phyloP scores from a whole-genome alignment of 2,888 invertebrate genomes.

The Synanthedon formicaeformis region DNA sequence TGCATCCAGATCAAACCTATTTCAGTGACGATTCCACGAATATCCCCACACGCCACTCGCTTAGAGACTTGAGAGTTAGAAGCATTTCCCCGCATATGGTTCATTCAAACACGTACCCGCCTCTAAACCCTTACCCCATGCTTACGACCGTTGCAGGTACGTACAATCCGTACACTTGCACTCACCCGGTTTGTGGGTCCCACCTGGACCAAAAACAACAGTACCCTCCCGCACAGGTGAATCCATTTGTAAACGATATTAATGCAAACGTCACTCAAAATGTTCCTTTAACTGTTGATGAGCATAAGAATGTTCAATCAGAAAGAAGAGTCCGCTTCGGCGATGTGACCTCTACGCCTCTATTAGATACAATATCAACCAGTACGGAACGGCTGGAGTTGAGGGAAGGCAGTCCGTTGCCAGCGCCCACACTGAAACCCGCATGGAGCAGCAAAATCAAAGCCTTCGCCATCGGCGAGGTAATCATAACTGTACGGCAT shows the following conservation, averaged over 20 bases:
- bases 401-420: conserved; percentile 47
- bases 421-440: conserved; percentile 51
- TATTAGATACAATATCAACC: conserved; percentile 46
- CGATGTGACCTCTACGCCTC: conserved; percentile 53
- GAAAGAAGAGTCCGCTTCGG: conserved; percentile 66
- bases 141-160: conserved; percentile 62
- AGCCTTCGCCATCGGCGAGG: conserved; percentile 70
- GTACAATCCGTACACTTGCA: conserved; percentile 58
- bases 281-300: conserved; percentile 28
- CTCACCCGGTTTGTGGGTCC: conserved; percentile 38
- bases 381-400: conserved; percentile 42
- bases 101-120: conserved; percentile 59
- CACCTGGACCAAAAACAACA: conserved; percentile 29
- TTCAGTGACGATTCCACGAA: conserved; percentile 26
- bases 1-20: conserved; percentile 52
- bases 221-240: conserved; percentile 22
- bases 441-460: conserved; percentile 67
- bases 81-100: conserved; percentile 39
- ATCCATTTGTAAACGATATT: conserved; percentile 43
- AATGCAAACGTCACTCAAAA: conserved; percentile 47
- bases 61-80: conserved; percentile 44
- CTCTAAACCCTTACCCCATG: conserved; percentile 56
- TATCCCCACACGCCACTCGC: conserved; percentile 35
- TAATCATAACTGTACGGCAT: conserved; percentile 62
- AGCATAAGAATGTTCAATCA: conserved; percentile 51